Evolutionary conservation across 30 jellyfish, hydroid and myxozoan genomes (phyloP), one percentile per base, ranked within the genome.

Genomic region (Catostylus mosaicus): DNA sequence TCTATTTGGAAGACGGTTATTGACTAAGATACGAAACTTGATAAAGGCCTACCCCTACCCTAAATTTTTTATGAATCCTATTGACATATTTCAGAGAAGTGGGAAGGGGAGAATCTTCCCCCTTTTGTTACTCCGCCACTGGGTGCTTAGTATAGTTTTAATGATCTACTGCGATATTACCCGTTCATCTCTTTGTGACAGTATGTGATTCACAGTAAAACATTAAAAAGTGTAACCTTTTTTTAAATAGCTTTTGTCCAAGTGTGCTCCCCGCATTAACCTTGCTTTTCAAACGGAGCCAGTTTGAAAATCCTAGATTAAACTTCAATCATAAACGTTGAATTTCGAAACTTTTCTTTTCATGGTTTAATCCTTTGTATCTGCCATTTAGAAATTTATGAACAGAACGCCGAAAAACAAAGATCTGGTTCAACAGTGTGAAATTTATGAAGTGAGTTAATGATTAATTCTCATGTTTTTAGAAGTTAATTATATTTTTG

Each of bases 351-450:
- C 63, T 48, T 48, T 48, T 16, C 23, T 48, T 4, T 2, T 2
- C 63, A 48, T 16, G 63, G 24, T 27, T 48, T 18, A 59, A 8
- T 18, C 71, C 7, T 68, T 34, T 9, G 12, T 56, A 8, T 88
- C 74, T 59, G 29, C 43, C 48, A 22, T 65, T 23, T 75, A 93
- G 99, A 88, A 84, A 88, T 81, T 94, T 56, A 67, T 26, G 46
- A 77, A 56, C 80, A 73, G 96, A 83, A 46, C 91, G 1, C 99
- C 97, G 34, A 83, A 76, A 82, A 94, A 87, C 85, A 88, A 86
- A 63, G 93, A 94, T 50, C 77, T 94, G 64, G 57, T 83, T 1
- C 96, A 94, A 37, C 99, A 94, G 71, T 83, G 96, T 80, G 94
- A 94, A 36, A 94, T 94, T 3, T 94, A 94, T 79, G 99, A 94